phyloP scores from a whole-genome alignment of 2,888 invertebrate genomes.

The Orchesella flavescens region DNA sequence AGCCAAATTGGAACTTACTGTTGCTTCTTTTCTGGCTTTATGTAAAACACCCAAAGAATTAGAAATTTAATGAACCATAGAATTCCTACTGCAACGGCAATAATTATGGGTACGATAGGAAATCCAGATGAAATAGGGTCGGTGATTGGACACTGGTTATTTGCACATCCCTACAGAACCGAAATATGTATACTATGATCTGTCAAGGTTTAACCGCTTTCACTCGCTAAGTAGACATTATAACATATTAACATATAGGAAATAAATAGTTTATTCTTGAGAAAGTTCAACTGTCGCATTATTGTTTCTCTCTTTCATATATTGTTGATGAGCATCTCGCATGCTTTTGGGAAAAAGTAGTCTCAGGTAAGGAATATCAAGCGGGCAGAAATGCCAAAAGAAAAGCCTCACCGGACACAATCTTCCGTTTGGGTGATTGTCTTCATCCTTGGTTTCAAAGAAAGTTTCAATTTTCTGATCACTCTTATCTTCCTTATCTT shows the following conservation, averaged over 20 bases:
- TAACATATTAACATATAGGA: neutral
- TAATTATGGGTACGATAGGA: constrained; percentile 66
- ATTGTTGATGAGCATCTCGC: constrained; percentile 48
- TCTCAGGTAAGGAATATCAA: constrained; percentile 62
- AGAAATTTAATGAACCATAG: constrained; percentile 69
- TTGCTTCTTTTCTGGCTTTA: constrained; percentile 21
- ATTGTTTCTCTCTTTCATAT: neutral
- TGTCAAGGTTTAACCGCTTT: neutral
- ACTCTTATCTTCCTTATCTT: constrained; percentile 10
- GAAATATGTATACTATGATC: neutral
- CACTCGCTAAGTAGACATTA: neutral
- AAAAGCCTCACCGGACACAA: constrained; percentile 69
- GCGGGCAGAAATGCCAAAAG: constrained; percentile 67
- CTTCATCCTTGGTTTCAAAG: neutral
- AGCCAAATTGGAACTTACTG: constrained; percentile 24
- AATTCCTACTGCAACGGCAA: constrained; percentile 64
- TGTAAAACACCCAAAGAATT: constrained; percentile 48
- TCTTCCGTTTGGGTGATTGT: constrained; percentile 21
- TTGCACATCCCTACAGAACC: constrained; percentile 59
- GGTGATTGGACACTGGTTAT: constrained; percentile 42
- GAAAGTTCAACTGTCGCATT: neutral
- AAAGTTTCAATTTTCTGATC: neutral
- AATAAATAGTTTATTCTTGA: neutral
- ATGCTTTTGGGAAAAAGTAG: constrained; percentile 62
- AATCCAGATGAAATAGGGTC: constrained; percentile 59